Conservation (phyloP, 2,888 invertebrate species). For the Epinotia nisella region DNA sequence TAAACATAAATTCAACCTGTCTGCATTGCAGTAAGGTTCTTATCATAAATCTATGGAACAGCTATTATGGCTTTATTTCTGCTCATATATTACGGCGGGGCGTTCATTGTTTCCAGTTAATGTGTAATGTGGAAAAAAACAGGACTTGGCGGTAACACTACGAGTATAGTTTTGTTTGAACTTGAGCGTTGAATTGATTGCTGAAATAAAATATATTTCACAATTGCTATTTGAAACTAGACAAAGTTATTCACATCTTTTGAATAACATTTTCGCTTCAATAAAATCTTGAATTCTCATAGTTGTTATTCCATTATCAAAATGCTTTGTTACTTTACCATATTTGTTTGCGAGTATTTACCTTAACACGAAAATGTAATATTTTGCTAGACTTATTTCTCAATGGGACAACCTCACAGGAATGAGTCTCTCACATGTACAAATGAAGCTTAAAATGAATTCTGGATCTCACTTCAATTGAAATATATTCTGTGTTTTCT, state of each 20-base stretch:
- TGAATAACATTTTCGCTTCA: background rate
- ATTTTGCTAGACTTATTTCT: background rate
- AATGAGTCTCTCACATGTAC: background rate
- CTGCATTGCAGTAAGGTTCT: slow-evolving; percentile 20
- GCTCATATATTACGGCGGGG: slow-evolving; percentile 30
- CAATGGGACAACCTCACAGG: too few relatives aligned
- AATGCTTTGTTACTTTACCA: background rate
- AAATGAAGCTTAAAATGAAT: slow-evolving; percentile 2
- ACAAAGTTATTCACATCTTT: background rate
- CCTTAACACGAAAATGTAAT: too few relatives aligned
- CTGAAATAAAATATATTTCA: background rate
- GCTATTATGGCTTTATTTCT: slow-evolving; percentile 40
- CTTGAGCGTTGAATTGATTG: background rate
- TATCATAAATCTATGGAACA: slow-evolving; percentile 41
- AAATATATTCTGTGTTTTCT: background rate
- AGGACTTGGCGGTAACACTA: slow-evolving; percentile 1
- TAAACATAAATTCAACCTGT: slow-evolving; percentile 29
- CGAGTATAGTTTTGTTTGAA: background rate
- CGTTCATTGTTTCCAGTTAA: slow-evolving; percentile 40
- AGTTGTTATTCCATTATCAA: background rate
- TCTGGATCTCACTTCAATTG: slow-evolving; percentile 8
- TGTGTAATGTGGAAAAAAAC: slow-evolving; percentile 22
- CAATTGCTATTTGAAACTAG: background rate
- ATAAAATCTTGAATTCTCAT: background rate
- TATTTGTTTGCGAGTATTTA: background rate